Conservation (phyloP, 2,888 invertebrate species). For the Petrophora chlorosata region DNA sequence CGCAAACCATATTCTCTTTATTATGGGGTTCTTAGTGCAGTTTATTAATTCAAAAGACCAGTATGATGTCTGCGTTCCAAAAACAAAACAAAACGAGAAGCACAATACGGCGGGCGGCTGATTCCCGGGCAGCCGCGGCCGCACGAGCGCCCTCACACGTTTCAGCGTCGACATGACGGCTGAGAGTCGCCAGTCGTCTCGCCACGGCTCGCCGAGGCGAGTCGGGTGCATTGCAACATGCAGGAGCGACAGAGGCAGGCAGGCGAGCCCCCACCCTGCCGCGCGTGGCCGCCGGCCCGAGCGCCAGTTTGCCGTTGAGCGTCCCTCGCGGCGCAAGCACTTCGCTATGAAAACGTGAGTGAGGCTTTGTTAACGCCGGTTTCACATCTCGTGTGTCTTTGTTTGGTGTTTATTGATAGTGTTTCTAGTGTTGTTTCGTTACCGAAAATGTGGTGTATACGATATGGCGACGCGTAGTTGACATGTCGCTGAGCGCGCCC, state of each 20-base stretch:
- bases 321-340: conserved; percentile 77
- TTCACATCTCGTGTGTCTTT: conserved; percentile 66
- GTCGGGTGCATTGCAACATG: conserved; percentile 76
- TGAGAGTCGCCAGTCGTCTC: conserved; percentile 43
- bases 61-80: conserved; percentile 8
- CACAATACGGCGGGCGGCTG: not conserved
- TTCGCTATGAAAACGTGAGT: conserved; percentile 56
- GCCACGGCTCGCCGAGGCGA: conserved; percentile 58
- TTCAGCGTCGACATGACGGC: conserved; percentile 45
- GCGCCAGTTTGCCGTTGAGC: conserved; percentile 78
- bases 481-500: conserved; percentile 82
- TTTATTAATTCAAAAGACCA: conserved; percentile 21
- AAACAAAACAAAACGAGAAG: conserved; percentile 3
- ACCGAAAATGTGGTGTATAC: conserved; percentile 60
- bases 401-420: conserved; percentile 66
- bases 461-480: conserved; percentile 78
- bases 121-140: conserved; percentile 14
- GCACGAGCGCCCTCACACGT: conserved; percentile 26
- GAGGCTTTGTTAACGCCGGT: conserved; percentile 56
- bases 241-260: conserved; percentile 65
- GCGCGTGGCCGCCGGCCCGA: conserved; percentile 56
- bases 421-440: conserved; percentile 60
- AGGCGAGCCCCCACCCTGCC: conserved; percentile 74
- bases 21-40: conserved; percentile 5
- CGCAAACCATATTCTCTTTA: no score